Evolutionary conservation across 2,113 vertebrate genomes (phyloP).

Genomic region (Albula glossodonta): DNA sequence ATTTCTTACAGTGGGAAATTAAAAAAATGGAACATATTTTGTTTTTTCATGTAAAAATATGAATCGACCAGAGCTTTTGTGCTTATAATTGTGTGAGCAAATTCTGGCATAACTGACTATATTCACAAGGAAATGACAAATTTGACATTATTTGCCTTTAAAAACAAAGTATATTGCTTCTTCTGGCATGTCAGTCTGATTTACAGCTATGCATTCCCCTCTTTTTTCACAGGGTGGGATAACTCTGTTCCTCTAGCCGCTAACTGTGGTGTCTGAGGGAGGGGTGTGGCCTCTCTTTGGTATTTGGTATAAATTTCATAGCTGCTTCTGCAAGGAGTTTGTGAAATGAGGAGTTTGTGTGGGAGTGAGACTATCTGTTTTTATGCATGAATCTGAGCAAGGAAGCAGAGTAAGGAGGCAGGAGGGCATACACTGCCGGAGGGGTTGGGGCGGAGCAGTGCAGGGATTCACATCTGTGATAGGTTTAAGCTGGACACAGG

Average conservation of each 20-base stretch:
- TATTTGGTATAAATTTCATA: background rate
- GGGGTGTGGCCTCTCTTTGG: background rate
- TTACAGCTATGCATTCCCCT: too few relatives aligned
- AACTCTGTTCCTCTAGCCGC: background rate
- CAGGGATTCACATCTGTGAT: background rate
- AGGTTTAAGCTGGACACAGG: too few relatives aligned
- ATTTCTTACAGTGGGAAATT: slow-evolving; percentile 8
- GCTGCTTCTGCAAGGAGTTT: background rate
- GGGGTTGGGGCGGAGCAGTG: background rate
- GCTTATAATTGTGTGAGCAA: background rate
- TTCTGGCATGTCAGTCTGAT: background rate
- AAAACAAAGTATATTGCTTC: background rate
- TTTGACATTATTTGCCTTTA: background rate
- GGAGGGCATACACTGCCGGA: background rate
- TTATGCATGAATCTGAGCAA: background rate
- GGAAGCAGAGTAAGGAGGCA: background rate
- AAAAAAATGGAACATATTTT: slow-evolving; percentile 8
- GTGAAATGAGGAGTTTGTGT: background rate
- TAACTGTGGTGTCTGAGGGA: background rate
- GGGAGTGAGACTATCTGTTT: background rate
- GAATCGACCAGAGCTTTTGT: background rate
- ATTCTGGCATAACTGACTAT: background rate
- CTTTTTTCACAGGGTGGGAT: background rate
- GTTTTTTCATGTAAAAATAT: background rate
- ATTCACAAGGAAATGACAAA: background rate